These are phyloP conservation scores for Chymomyza amoena DNA, from an alignment of 2,888 invertebrate genomes.

Conservation along the genomic window DNA sequence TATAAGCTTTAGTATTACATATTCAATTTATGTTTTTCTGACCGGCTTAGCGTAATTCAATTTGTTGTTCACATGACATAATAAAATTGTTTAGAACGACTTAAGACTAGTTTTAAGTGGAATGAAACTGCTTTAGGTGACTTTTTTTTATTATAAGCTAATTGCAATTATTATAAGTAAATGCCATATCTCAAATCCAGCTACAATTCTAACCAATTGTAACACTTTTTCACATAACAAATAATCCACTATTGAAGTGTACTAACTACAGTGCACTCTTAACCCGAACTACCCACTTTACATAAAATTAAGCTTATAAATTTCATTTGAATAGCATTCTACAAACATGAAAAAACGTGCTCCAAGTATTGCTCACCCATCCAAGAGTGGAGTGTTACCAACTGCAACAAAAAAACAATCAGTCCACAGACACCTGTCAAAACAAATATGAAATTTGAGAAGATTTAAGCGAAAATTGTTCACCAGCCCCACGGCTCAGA, in stretches of 20 bases:
- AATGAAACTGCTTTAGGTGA: constrained; percentile 26
- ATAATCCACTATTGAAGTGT: background rate
- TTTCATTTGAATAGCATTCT: background rate
- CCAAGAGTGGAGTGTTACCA: background rate
- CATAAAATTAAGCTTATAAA: background rate
- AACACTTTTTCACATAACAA: background rate
- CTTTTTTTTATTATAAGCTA: background rate
- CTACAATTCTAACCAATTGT: background rate
- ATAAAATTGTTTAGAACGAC: constrained; percentile 13
- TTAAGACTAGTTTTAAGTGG: background rate
- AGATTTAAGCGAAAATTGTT: constrained; percentile 51
- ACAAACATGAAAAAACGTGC: background rate
- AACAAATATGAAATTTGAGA: constrained; percentile 65
- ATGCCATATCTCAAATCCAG: too few relatives aligned
- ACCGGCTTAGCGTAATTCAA: constrained; percentile 22
- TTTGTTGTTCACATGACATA: constrained; percentile 23
- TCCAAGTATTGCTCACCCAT: background rate
- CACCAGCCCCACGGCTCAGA: constrained; percentile 14
- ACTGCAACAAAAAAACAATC: background rate
- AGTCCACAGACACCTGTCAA: constrained; percentile 41
- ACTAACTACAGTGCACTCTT: background rate
- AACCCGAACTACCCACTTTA: background rate
- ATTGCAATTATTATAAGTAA: too few relatives aligned
- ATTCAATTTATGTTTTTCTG: background rate
- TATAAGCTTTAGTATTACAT: too few relatives aligned